A percentile compares a stretch with the other conserved stretches of the same genome.
phyloP scores from a whole-genome alignment of 2,888 invertebrate genomes.

The Orthosia gracilis region DNA sequence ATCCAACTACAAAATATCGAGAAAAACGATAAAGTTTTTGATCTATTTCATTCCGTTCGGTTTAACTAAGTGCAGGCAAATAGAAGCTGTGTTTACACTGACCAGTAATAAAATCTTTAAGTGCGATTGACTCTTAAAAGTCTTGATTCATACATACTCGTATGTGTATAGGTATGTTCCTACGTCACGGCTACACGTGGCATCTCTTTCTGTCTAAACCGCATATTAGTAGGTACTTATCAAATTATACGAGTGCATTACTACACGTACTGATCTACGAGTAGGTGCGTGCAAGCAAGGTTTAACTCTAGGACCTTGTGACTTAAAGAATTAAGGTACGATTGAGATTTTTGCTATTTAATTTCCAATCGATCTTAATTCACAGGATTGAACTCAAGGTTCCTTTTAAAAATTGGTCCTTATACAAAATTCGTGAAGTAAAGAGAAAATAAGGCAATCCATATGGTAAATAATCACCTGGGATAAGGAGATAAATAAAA shows the following conservation, averaged over 20 bases:
- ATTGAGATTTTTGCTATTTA: not conserved
- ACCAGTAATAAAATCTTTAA: conserved; percentile 16
- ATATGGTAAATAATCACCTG: too few relatives aligned
- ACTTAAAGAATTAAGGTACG: too few relatives aligned
- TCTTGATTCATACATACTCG: not conserved
- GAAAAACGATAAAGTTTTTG: not conserved
- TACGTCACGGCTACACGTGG: conserved; percentile 29
- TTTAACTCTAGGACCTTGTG: not conserved
- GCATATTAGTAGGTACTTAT: conserved; percentile 2
- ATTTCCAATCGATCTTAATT: not conserved
- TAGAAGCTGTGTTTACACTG: conserved; percentile 12
- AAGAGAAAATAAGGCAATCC: not conserved
- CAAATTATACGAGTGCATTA: not conserved
- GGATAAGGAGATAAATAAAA: not conserved
- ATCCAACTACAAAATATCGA: not conserved
- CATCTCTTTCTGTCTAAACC: not conserved
- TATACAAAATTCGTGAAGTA: not conserved
- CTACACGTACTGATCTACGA: conserved; percentile 13
- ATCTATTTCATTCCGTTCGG: not conserved
- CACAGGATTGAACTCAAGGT: not conserved
- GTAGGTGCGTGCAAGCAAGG: not conserved
- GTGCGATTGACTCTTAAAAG: not conserved
- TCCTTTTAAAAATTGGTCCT: not conserved
- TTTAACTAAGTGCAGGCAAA: not conserved
- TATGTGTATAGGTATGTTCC: not conserved